phyloP scores from a whole-genome alignment of 1,140 invertebrate species.

The Drosophila kurseongensis region DNA sequence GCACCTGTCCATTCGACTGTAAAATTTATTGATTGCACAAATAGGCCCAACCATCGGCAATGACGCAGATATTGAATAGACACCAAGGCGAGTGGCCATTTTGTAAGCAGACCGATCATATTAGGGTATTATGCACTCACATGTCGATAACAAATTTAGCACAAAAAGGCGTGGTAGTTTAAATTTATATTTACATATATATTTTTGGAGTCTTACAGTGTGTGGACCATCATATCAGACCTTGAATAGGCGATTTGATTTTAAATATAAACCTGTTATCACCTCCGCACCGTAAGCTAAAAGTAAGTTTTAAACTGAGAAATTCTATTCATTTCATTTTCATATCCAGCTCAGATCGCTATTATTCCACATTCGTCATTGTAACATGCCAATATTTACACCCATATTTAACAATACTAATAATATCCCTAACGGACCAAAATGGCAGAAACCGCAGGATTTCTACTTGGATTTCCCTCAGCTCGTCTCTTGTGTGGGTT shows the following conservation, averaged over 20 bases:
- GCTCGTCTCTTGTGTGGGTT: slow-evolving; percentile 17
- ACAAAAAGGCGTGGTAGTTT: slow-evolving; percentile 4
- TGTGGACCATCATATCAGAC: no score
- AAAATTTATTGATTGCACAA: slow-evolving; percentile 81
- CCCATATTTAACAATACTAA: slow-evolving; percentile 8
- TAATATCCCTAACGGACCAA: background rate
- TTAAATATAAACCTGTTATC: no score
- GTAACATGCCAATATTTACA: slow-evolving; percentile 3
- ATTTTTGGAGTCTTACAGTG: no score
- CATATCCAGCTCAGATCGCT: no score
- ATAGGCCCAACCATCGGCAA: slow-evolving; percentile 41
- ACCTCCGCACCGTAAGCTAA: no score
- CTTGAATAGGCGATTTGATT: no score
- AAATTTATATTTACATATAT: slow-evolving; percentile 3
- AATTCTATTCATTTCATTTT: no score
- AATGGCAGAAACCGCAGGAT: background rate
- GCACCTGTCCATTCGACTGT: slow-evolving; percentile 73
- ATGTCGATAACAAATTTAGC: slow-evolving; percentile 12
- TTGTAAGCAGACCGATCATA: slow-evolving; percentile 3
- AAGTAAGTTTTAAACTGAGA: no score
- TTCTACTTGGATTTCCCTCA: background rate
- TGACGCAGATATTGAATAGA: slow-evolving; percentile 9
- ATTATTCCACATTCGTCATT: no score
- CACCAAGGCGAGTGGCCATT: slow-evolving; percentile 14
- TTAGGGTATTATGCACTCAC: background rate